Base-by-base conservation (phyloP, 92 coral and sea anemone genomes). In the Phenganax subtilis region DNA sequence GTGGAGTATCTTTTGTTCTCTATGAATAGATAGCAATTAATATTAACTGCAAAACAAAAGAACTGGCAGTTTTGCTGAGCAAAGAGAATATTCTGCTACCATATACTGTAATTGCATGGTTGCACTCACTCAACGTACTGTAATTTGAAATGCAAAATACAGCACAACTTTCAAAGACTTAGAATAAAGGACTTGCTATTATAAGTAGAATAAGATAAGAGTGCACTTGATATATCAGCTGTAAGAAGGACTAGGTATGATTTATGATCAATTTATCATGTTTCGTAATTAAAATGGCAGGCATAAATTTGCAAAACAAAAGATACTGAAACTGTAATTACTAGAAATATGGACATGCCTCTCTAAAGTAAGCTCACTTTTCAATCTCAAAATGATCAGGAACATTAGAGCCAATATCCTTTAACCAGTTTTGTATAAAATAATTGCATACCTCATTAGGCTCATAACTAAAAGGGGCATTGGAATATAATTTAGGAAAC, bases 351-450 rank as follows among this genome's bases (percentile, higher is more conserved):
- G 67, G 5, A 12, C 67, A 0, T 15, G n/a, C 6, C 25, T 15
- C 0, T 14, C 28, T 61, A 57, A 61, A 61, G 25, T 17, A 61
- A 17, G 25, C 1, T 61, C 27, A 61, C 67, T 61, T 61, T 7
- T 12, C 63, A 5, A 61, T 61, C 25, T 61, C 67, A 6, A 61
- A 61, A 61, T 61, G 30, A 51, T 12, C 14, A 37, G 47, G n/a
- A 37, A 25, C n/a, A 68, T 9, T 68, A n/a, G 37, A 27, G 30
- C 54, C 73, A 68, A 68, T 68, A 68, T 68, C 53, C 54, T n/a
- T 20, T 9, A 30, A 68, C 73, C 16, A 68, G 31, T 68, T 51
- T 68, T 25, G 53, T 68, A 16, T 20, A 30, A 68, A 53, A 53
- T 68, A 52, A 28, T 37, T 37, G 47, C 47, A 37, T 37, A 37